Base-by-base conservation (phyloP, 92 coral and sea anemone species). In the Epizoanthus fatuus region DNA sequence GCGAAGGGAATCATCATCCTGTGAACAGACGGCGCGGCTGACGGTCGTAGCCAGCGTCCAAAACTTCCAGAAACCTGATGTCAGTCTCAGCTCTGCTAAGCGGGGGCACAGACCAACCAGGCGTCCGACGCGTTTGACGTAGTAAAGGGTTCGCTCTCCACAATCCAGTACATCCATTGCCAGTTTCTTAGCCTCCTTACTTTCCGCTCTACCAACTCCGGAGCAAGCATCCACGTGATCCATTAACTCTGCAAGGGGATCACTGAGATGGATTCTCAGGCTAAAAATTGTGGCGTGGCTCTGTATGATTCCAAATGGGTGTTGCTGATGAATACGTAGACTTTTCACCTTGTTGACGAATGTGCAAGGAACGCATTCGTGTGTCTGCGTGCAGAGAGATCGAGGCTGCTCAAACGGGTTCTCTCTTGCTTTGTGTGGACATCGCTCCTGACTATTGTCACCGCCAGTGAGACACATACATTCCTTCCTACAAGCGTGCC, bases 111-210 rank as follows among this genome's bases (percentile, higher is more conserved):
- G 47, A n/a, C 8, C 10, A 72, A 72, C 51, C 8, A 72, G 77
- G 38, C 12, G 77, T 47, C 77, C 77, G 16, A 72, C 15, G 39
- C 38, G 51, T 16, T 59, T 57, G 11, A 72, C 51, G 60, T 59
- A 47, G 22, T 7, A 72, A 11, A 72, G 29, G 51, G 51, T 39
- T 3, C 60, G 60, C 76, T 72, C 51, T 72, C 51, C 58, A 59
- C 77, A 72, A 16, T 59, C 59, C 77, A 72, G 77, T 57, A 72
- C 51, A 47, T 72, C 38, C 77, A 72, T 49, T 17, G 77, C 42
- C 42, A 49, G 20, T 72, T 57, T 47, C 51, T 72, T 72, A 47
- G 51, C 51, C 58, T 72, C 51, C 19, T 59, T 9, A 16, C 58
- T 72, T 72, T 72, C 9, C 19, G 58, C 51, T 8, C 58, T 39